These are phyloP conservation scores for Pungitius pungitius DNA, from an alignment of 2,113 vertebrate species.

Conservation along the genomic window DNA sequence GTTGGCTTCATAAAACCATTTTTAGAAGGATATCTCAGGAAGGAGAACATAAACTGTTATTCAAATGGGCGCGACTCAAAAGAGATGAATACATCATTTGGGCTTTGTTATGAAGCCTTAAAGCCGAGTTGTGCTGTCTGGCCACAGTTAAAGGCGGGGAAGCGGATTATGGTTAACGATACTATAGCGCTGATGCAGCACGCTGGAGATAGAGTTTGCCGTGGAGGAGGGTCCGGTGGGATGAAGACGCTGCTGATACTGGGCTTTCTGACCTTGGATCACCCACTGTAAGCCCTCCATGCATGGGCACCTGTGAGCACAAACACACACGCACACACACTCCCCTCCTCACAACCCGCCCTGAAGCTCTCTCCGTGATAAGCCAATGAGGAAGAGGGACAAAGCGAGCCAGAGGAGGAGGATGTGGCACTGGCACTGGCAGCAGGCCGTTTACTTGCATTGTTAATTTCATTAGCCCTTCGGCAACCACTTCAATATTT, in stretches of 20 bases:
- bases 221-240: conserved; percentile 39
- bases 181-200: conserved; percentile 72
- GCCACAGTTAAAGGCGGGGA: conserved; percentile 52
- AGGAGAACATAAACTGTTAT: conserved; percentile 1
- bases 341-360: conserved; percentile 15
- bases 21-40: not conserved
- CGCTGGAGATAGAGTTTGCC: conserved; percentile 43
- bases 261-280: conserved; percentile 71
- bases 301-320: conserved; percentile 61
- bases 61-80: conserved; percentile 6
- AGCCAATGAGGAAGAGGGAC: conserved; percentile 62
- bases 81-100: conserved; percentile 26
- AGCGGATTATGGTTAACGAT: conserved; percentile 65
- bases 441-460: conserved; percentile 80
- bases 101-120: conserved; percentile 39
- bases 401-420: conserved; percentile 48
- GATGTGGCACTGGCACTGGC: conserved; percentile 57
- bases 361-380: conserved; percentile 50
- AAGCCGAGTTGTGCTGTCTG: conserved; percentile 43
- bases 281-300: conserved; percentile 60
- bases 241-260: conserved; percentile 56
- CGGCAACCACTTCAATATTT: conserved; percentile 80
- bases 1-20: not conserved
- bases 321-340: not conserved
- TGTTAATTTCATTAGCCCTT: conserved; percentile 82